Conservation (phyloP, 2,888 invertebrate species). For the Perizoma affinitatum region DNA sequence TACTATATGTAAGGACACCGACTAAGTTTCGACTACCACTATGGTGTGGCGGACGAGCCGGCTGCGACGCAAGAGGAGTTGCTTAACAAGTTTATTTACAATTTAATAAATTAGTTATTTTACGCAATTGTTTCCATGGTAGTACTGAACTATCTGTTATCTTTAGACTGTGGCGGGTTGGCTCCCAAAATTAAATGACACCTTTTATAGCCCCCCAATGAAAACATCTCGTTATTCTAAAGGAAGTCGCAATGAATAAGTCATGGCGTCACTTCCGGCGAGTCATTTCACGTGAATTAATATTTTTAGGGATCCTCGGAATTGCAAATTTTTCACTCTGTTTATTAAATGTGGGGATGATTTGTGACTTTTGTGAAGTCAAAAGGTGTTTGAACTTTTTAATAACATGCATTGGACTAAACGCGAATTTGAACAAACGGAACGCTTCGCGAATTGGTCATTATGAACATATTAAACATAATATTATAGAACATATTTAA, state of each 20-base stretch:
- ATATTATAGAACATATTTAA: not conserved
- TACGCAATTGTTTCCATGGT: not conserved
- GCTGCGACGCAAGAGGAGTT: no score
- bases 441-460: no score
- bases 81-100: no score
- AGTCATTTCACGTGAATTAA: conserved; percentile 31
- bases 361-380: conserved; percentile 10
- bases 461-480: no score
- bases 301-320: conserved; percentile 27
- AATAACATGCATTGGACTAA: no score
- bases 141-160: conserved; percentile 1
- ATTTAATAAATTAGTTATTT: no score
- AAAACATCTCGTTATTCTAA: conserved; percentile 54
- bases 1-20: no score
- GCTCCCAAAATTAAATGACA: conserved; percentile 40
- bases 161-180: conserved; percentile 5
- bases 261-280: conserved; percentile 53
- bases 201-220: conserved; percentile 47
- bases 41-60: no score
- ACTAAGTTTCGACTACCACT: no score
- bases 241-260: conserved; percentile 51
- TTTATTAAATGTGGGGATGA: conserved; percentile 18
- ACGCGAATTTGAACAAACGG: no score
- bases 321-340: conserved; percentile 23
- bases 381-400: conserved; percentile 11